These are phyloP conservation scores for Diarsia dahlii DNA, from an alignment of 2,888 invertebrate genomes.

Conservation along the genomic window DNA sequence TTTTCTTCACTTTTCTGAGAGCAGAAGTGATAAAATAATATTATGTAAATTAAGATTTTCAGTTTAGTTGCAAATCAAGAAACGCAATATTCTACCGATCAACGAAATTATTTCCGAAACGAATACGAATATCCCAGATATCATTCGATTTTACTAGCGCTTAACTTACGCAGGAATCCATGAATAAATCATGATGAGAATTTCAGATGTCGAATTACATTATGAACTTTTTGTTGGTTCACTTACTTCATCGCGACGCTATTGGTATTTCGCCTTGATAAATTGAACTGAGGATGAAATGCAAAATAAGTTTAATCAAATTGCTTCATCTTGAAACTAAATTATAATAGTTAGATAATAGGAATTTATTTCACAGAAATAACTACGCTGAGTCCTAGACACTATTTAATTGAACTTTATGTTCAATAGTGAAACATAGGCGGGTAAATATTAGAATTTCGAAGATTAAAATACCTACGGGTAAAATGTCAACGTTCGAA, in stretches of 20 bases:
- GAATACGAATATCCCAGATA: not conserved
- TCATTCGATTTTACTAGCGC: conserved; percentile 8
- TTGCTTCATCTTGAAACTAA: not conserved
- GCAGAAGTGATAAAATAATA: not conserved
- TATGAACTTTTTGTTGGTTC: conserved; percentile 2
- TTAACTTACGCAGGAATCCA: not conserved
- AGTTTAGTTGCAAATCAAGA: not conserved
- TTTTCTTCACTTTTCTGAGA: not conserved
- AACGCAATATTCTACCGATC: not conserved
- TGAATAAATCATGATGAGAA: conserved; percentile 34
- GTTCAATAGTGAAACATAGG: too few relatives aligned
- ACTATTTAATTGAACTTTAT: too few relatives aligned
- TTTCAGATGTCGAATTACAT: conserved; percentile 4
- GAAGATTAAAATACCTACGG: too few relatives aligned
- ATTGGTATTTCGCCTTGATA: not conserved
- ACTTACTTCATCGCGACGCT: not conserved
- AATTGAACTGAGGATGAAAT: not conserved
- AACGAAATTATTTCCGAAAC: not conserved
- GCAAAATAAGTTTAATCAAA: not conserved
- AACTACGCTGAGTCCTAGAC: not conserved
- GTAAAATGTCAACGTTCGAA: too few relatives aligned
- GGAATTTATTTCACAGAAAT: not conserved
- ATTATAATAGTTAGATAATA: too few relatives aligned
- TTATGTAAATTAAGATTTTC: not conserved
- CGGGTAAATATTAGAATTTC: too few relatives aligned